Evolutionary conservation across 2,113 vertebrate genomes (phyloP), one percentile per base, ranked within the genome.

Genomic region (Bungarus multicinctus): DNA sequence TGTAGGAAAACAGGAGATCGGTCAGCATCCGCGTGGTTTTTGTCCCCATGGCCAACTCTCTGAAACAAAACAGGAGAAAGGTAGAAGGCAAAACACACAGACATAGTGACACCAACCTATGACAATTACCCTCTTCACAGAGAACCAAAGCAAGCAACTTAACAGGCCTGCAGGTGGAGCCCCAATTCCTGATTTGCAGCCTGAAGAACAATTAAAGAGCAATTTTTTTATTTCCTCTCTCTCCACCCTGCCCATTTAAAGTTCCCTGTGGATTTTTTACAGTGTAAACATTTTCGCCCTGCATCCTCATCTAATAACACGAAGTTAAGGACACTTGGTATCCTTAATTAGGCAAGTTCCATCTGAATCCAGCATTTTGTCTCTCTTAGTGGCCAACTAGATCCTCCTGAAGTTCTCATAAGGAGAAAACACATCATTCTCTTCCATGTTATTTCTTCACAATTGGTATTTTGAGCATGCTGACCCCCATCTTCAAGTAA

Each of bases 1-100:
- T 99, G 99, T 95, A 99, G 98, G 87, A 99, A 99, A 94, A 99
- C 98, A 3, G 99, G 99, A 0, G 99, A 99, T 45, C 99, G 98
- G 97, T 99, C 99, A 0, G 99, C 98, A 0, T 99, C 99, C 0
- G 99, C 98, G 0, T 99, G 99, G 93, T 99, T 99, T 97, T 98
- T 99, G 96, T 99, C 99, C 18, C 99, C 99, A 0, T 99, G 99
- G 93, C 99, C 99, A 10, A 99, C 96, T 86, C 99, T 98, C 99
- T 99, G 96, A 53, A 92, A 94, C 91, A 39, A 50, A 50, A 50
- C 8, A 50, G 89, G 52, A 95, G 4, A 91, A n/a, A 30, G 16
- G 93, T 30, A 52, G 22, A 0, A 34, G 45, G 11, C 2, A 39
- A 95, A 7, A 97, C 89, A 5, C 74, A 22, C n/a, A 74, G 16